Base-by-base conservation (phyloP, 2,888 invertebrate genomes). In the Temnothorax rugatulus region DNA sequence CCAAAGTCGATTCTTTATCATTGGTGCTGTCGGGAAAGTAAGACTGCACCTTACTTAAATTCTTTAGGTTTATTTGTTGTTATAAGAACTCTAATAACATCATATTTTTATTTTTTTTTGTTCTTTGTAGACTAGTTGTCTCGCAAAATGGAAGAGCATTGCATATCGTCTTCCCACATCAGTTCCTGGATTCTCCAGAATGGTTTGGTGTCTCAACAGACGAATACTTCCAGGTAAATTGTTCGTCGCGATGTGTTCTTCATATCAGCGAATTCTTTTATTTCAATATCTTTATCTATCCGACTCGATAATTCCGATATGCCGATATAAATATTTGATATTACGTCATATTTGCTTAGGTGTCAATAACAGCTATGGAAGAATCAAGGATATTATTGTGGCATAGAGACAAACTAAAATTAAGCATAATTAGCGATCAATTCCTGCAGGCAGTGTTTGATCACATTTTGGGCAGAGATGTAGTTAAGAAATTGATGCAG, bases 141-240 rank as follows among this genome's bases (percentile, higher is more conserved):
- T 97, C 97, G 18, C 98, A 98, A 95, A 97, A 97, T 95, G 97
- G 97, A 93, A 96, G 97, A 91, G 97, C 98, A 83, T 95, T 98
- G 86, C 98, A 98, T 95, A 97, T 98, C 95, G 97, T 98, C 94
- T 97, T 97, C 95, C 97, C 97, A 83, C 97, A 97, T 95, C 98
- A 98, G 95, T 98, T 98, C 96, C 96, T 98, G 90, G 98, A 98
- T 95, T 98, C 98, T 87, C 98, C 98, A 74, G 98, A 98, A 95
- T 98, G 98, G 97, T 98, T 98, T 95, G 98, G 98, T 87, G 98
- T 98, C 68, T 97, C 97, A 81, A 97, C 98, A 47, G 97, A 98
- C 93, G 98, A 98, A 94, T 97, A 96, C 94, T 98, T 98, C 95
- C 98, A 98, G 96, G 98, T 97, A 95, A 73, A 69, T 59, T 63